These are phyloP conservation scores for Thamnophis sirtalis DNA, from an alignment of 2,113 vertebrate species.

Conservation along the genomic window DNA sequence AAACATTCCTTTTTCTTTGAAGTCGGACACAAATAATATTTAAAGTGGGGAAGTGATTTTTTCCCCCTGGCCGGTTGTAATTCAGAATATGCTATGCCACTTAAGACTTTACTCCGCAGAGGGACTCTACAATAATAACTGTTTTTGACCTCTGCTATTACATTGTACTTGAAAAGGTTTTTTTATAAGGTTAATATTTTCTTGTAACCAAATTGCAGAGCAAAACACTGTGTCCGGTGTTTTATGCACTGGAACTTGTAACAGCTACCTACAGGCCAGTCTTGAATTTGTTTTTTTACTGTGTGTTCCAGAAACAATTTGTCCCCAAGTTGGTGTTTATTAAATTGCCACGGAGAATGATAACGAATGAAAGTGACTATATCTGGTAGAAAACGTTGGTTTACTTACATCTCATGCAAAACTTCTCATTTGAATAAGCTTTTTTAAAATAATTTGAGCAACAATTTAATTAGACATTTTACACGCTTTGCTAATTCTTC, in stretches of 20 bases:
- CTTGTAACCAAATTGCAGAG: neutral
- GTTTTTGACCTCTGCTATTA: neutral
- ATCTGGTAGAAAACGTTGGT: conserved; percentile 32
- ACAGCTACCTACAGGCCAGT: conserved; percentile 19
- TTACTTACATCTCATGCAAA: conserved; percentile 40
- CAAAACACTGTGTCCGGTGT: conserved; percentile 9
- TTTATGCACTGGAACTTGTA: conserved; percentile 13
- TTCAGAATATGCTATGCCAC: neutral
- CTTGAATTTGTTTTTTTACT: conserved; percentile 26
- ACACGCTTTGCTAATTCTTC: conserved; percentile 17
- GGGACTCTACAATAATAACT: neutral
- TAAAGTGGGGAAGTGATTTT: neutral
- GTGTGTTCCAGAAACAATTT: conserved; percentile 35
- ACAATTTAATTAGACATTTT: conserved; percentile 13
- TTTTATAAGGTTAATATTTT: neutral
- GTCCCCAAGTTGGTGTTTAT: conserved; percentile 41
- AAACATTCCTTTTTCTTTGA: neutral
- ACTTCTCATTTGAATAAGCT: conserved; percentile 42
- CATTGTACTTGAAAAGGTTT: conserved; percentile 25
- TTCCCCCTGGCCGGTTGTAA: neutral
- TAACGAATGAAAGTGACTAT: conserved; percentile 39
- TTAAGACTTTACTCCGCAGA: neutral
- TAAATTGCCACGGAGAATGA: conserved; percentile 39
- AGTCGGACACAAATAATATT: neutral
- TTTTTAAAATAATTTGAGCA: conserved; percentile 22